Evolutionary conservation across 2,797 vertebrate species (phyloP), one percentile per base, ranked within the genome.

Genomic region (Semaprochilodus insignis): DNA sequence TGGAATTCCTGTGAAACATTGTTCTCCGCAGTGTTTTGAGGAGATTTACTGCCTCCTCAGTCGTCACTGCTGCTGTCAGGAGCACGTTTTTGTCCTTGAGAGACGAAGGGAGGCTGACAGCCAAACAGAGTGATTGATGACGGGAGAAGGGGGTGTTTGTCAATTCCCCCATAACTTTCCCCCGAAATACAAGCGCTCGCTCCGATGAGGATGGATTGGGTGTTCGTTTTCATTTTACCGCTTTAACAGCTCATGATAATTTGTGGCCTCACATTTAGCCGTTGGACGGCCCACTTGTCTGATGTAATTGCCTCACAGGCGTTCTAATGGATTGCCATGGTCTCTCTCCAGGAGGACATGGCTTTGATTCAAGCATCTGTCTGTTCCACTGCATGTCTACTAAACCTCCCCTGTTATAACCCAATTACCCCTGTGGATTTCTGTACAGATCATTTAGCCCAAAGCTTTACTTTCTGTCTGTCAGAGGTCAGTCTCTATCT

Each of bases 161-260:
- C 88, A 86, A 85, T 86, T 82, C 72, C 80, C 67, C 74, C 78
- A 71, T 84, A 86, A 82, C 77, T 81, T 87, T 88, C 60, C 62
- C 23, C 21, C 65, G 51, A 83, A 85, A 80, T 85, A 27, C 78
- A 82, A 71, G 82, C 31, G 34, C 72, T 60, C 72, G 23, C 34
- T 81, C 74, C 78, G 25, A 77, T 82, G 83, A 81, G 85, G 83
- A 90, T 81, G 70, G 52, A 82, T 78, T 69, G 69, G 31, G 70
- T 74, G 72, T 69, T 83, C 85, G 44, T 83, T 85, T 83, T 86
- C 66, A 74, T 82, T 83, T 82, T 82, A 85, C 75, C 60, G 81
- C 80, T 85, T 82, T 84, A 88, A 85, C 85, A 88, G 76, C 80
- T 88, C 82, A 76, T 81, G 86, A 87, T 90, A 79, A 85, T 87